Evolutionary conservation across 2,113 vertebrate species (phyloP), one percentile per base, ranked within the genome.

Genomic region (Serilophus lunatus): DNA sequence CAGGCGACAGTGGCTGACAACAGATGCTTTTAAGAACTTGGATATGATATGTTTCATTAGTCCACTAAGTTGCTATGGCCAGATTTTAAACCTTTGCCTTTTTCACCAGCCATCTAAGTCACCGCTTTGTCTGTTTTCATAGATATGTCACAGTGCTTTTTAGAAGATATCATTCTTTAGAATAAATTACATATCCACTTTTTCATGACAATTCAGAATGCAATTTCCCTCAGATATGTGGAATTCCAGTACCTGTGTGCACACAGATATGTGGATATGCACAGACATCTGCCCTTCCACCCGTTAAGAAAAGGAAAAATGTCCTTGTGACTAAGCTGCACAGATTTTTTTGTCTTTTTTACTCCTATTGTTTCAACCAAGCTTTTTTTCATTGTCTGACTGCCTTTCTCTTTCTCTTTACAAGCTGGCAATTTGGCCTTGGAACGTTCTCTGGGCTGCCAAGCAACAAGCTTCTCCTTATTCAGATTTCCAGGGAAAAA

Each of bases 361-460:
- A 44, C 10, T 68, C 22, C 38, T 22, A 72, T 82, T 93, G 61
- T 95, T 94, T 76, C 81, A 76, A 60, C 57, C 15, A 64, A 49
- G 42, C 8, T 83, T 80, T 66, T 85, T 95, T 94, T 82, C 36
- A 44, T 86, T 23, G 71, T 66, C 60, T 70, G 23, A 70, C 66
- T 90, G 60, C 36, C 69, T 96, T 88, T 87, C 79, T 87, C 78
- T 90, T 95, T 92, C 82, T 83, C 51, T 89, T 89, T 82, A 78
- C 60, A 82, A 89, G 51, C 74, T 89, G 77, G 84, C 26, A 84
- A 2, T 91, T 92, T 86, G 83, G 65, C 42, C 74, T 95, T 82
- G 65, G 81, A 95, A 68, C 33, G n/a, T 86, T 53, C 60, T 93
- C 45, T 91, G 83, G 45, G 74, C 94, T 95, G 88, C 83, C 86